Percentiles rank a stretch among this genome's conserved stretches.
phyloP scores from a whole-genome alignment of 1,140 invertebrate species.

The Nephila pilipes region DNA sequence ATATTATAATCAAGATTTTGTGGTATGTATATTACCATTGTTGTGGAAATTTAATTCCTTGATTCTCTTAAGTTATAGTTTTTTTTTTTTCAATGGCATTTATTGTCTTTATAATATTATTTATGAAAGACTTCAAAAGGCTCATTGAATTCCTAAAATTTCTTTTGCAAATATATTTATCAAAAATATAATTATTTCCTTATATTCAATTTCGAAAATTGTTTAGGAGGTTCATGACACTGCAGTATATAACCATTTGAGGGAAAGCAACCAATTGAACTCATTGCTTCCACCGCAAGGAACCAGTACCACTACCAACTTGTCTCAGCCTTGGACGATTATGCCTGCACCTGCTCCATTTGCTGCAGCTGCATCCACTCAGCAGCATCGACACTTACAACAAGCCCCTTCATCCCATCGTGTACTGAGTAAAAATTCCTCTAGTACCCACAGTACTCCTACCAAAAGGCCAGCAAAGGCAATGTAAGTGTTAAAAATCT shows the following conservation, averaged over 20 bases:
- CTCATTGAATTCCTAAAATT: not conserved
- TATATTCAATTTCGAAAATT: not conserved
- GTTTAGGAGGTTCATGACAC: slow-evolving; percentile 65
- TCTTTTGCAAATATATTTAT: not conserved
- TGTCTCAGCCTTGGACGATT: slow-evolving; percentile 78
- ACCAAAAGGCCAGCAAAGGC: slow-evolving; percentile 64
- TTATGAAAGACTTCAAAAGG: too few species aligned
- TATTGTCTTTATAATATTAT: too few species aligned
- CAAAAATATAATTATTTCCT: not conserved
- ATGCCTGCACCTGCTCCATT: slow-evolving; percentile 71
- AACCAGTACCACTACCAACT: slow-evolving; percentile 57
- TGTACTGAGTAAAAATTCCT: slow-evolving; percentile 15
- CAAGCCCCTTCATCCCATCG: slow-evolving; percentile 49
- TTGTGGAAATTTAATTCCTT: too few species aligned
- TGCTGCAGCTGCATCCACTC: slow-evolving; percentile 42
- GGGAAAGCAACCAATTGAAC: slow-evolving; percentile 79
- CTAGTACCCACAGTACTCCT: slow-evolving; percentile 22
- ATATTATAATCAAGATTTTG: too few species aligned
- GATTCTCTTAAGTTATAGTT: too few species aligned
- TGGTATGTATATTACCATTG: too few species aligned
- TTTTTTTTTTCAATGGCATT: too few species aligned
- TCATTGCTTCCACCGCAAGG: slow-evolving; percentile 74
- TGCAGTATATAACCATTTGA: slow-evolving; percentile 62
- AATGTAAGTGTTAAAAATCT: not conserved
- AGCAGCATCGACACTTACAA: slow-evolving; percentile 71